These are phyloP conservation scores for Dryomyza anilis DNA, from an alignment of 2,888 invertebrate species.

Conservation along the genomic window DNA sequence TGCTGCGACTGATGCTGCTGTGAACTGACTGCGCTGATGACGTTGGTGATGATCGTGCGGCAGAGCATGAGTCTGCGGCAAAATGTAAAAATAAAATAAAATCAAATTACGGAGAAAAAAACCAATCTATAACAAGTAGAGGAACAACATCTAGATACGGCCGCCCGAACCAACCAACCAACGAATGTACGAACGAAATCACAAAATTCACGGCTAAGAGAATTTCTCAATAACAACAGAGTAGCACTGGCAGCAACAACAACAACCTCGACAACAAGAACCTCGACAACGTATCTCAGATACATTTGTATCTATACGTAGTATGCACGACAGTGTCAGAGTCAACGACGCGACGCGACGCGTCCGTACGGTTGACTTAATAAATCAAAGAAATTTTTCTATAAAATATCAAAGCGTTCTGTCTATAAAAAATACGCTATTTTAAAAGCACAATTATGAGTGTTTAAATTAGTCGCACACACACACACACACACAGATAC, in stretches of 20 bases:
- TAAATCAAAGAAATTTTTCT: slow-evolving; percentile 30
- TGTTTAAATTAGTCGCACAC: slow-evolving; percentile 24
- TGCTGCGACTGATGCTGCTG: background rate
- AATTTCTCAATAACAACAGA: slow-evolving; percentile 9
- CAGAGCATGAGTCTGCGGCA: background rate
- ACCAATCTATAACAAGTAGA: background rate
- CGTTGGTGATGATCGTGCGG: background rate
- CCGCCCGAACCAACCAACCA: too few relatives aligned
- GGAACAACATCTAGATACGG: background rate
- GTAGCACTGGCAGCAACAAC: slow-evolving; percentile 10
- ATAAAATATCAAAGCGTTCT: slow-evolving; percentile 16
- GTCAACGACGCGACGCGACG: too few relatives aligned
- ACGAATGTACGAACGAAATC: too few relatives aligned
- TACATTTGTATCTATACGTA: too few relatives aligned
- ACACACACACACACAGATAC: slow-evolving; percentile 3
- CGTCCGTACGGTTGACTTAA: slow-evolving; percentile 24
- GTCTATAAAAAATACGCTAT: background rate
- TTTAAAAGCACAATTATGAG: slow-evolving; percentile 1
- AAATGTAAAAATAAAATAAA: background rate
- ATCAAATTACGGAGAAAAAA: background rate
- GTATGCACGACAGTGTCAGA: too few relatives aligned
- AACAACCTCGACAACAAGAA: background rate
- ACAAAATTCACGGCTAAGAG: background rate
- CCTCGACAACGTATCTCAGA: too few relatives aligned
- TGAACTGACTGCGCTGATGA: too few relatives aligned